Evolutionary conservation across 2,797 vertebrate species (phyloP).

Genomic region (Xiphophorus birchmanni): DNA sequence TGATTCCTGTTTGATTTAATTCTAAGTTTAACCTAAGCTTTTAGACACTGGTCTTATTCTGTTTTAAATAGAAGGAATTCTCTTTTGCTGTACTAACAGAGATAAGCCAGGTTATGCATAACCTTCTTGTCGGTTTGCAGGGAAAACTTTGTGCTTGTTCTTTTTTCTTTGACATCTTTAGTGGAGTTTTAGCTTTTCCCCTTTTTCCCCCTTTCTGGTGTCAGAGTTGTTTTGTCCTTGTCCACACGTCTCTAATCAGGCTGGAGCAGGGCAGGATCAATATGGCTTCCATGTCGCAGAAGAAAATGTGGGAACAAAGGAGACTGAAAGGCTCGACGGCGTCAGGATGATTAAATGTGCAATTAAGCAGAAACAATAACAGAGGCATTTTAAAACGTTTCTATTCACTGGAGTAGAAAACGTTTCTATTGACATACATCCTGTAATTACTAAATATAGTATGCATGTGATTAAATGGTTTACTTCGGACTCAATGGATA

Average conservation of each 20-base stretch:
- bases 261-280: background rate
- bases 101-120: background rate
- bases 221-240: constrained; percentile 1
- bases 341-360: constrained; percentile 23
- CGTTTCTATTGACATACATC: background rate
- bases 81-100: background rate
- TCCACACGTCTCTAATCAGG: constrained; percentile 13
- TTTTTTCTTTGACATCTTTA: constrained; percentile 20
- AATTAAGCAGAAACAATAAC: constrained; percentile 21
- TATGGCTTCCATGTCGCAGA: constrained; percentile 9
- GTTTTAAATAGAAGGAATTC: background rate
- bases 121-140: background rate
- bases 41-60: background rate
- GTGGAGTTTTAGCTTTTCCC: background rate
- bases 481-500: constrained; percentile 19
- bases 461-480: constrained; percentile 13
- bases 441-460: background rate
- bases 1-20: background rate
- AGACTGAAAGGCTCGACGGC: background rate
- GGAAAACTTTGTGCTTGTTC: constrained; percentile 5
- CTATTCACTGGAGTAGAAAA: background rate
- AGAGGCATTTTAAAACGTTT: background rate
- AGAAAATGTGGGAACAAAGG: background rate
- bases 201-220: background rate
- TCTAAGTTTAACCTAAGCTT: background rate